Base-by-base conservation (phyloP, 2,113 vertebrate species). In the Sialia sialis region DNA sequence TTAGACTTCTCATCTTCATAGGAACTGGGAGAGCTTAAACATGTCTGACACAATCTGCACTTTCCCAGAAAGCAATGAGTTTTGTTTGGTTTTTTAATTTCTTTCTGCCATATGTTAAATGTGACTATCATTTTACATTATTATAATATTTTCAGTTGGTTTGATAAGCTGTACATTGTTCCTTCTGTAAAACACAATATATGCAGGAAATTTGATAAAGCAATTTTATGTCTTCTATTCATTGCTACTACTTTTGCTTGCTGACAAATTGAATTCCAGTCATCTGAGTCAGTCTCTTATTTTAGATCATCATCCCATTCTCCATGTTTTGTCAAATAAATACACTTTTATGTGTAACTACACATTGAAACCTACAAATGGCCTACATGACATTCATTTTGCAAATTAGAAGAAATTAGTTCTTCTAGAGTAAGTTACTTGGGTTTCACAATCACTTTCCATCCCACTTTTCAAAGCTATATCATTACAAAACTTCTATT, bases 301-400 rank as follows among this genome's bases (percentile, higher is more conserved):
- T 96, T 97, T 94, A 93, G 95, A 87, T 84, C 92, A 82, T 96
- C 89, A 80, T 96, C 88, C 82, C 77, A 78, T 94, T 96, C 96
- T 96, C 70, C 19, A 7, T 19, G 9, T 87, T 93, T 93, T 74
- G 14, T 93, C 86, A 89, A 82, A 79, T 81, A 81, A 87, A 91
- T 85, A 72, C 56, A 38, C 36, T 29, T 72, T 51, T 76, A 92
- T 85, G 46, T 84, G 55, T 68, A 95, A 82, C 73, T 82, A 59
- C 81, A 87, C 70, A 75, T 44, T 91, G 68, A 95, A 95, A 86
- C 69, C 72, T 91, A 89, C 78, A 95, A 91, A 94, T 6, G 0
- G 87, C 84, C 76, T 68, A 36, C 5, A 27, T 6, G 4, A 84
- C 62, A 90, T 25, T 23, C 32, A 69, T 38, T 78, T 91, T 67